Evolutionary conservation across 2,888 invertebrate species (phyloP).

Genomic region (Pterobdella sp.): DNA sequence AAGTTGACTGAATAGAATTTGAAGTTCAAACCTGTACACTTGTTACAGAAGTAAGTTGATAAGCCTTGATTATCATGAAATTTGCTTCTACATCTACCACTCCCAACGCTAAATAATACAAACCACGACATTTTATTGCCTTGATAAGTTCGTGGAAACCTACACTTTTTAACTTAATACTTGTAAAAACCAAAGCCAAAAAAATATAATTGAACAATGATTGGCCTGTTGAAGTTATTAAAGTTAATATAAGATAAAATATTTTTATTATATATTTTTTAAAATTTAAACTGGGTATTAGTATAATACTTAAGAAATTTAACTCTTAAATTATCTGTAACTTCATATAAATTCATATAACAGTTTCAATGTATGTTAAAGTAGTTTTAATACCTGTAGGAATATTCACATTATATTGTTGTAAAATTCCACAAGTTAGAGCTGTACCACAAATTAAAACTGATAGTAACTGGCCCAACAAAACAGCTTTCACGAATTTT

Average conservation of each 20-base stretch:
- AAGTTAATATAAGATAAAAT: background rate
- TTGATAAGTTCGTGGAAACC: conserved; percentile 59
- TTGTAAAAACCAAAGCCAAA: conserved; percentile 68
- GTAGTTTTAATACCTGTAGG: conserved; percentile 58
- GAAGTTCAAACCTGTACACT: conserved; percentile 66
- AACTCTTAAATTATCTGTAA: too few relatives aligned
- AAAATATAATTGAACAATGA: conserved; percentile 61
- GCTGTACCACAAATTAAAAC: conserved; percentile 68
- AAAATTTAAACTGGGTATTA: background rate
- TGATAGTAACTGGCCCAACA: conserved; percentile 63
- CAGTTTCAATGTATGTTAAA: background rate
- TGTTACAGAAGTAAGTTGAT: conserved; percentile 65
- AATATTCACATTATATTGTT: conserved; percentile 63
- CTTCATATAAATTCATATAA: too few relatives aligned
- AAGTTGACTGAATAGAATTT: too few relatives aligned
- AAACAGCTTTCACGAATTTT: conserved; percentile 43
- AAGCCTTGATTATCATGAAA: conserved; percentile 71
- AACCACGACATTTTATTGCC: conserved; percentile 64
- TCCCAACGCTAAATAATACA: conserved; percentile 70
- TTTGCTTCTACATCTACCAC: conserved; percentile 77
- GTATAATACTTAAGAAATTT: background rate
- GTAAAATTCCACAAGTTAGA: conserved; percentile 45
- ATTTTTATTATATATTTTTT: background rate
- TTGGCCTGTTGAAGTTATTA: conserved; percentile 18
- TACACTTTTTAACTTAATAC: conserved; percentile 63